Conservation (phyloP, 2,113 vertebrate species). For the Martes martes region DNA sequence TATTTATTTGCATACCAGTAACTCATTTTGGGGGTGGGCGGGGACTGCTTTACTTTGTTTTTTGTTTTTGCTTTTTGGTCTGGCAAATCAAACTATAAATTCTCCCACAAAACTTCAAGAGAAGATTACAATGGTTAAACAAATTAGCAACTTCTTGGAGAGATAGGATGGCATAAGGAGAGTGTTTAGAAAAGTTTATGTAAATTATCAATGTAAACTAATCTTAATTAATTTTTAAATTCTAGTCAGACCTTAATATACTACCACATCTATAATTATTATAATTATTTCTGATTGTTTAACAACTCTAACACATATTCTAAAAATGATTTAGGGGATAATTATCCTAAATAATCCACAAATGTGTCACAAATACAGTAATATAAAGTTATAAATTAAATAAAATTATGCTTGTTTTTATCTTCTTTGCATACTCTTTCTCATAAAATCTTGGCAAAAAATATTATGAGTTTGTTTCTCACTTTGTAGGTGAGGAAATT, state of each 20-base stretch:
- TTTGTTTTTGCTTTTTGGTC: background rate
- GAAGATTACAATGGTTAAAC: background rate
- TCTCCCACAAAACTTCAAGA: background rate
- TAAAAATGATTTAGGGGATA: constrained; percentile 20
- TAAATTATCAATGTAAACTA: background rate
- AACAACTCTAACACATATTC: background rate
- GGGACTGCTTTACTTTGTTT: background rate
- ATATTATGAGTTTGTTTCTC: background rate
- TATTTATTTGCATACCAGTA: background rate
- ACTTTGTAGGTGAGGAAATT: background rate
- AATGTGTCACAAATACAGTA: background rate
- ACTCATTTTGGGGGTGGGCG: background rate
- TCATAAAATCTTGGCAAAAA: background rate
- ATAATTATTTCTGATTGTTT: background rate
- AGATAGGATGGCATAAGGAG: background rate
- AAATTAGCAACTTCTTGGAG: background rate
- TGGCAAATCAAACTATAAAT: background rate
- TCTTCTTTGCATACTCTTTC: background rate
- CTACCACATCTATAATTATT: background rate
- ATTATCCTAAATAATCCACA: background rate
- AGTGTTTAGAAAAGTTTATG: background rate
- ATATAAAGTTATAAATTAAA: background rate
- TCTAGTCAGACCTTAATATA: background rate
- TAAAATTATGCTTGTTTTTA: background rate
- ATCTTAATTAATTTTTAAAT: background rate